phyloP scores from a whole-genome alignment of 2,113 vertebrate genomes.

The Mugil cephalus region DNA sequence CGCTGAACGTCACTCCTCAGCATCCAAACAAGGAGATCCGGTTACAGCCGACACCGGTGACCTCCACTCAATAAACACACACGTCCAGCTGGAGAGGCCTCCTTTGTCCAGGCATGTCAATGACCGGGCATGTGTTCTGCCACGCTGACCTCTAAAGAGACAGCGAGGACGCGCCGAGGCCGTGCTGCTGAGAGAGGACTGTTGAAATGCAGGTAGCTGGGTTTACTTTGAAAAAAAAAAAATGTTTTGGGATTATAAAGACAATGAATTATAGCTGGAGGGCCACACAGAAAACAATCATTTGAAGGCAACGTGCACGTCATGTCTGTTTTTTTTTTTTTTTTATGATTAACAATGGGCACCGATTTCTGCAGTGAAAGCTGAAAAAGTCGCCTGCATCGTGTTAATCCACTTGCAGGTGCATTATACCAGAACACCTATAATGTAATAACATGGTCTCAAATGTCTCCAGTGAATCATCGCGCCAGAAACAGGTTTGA shows the following conservation, averaged over 20 bases:
- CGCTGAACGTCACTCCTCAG: conserved; percentile 56
- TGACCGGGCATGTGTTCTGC: conserved; percentile 37
- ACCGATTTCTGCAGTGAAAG: background rate
- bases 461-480: background rate
- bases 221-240: conserved; percentile 16
- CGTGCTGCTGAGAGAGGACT: background rate
- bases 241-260: background rate
- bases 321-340: no score
- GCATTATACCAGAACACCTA: background rate
- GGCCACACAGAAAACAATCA: background rate
- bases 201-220: conserved; percentile 9
- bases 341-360: no score
- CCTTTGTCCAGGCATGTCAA: conserved; percentile 52
- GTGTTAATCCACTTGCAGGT: background rate
- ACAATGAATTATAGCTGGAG: conserved; percentile 19
- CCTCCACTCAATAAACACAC: conserved; percentile 35
- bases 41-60: conserved; percentile 49
- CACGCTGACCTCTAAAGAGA: conserved; percentile 38
- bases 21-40: conserved; percentile 49
- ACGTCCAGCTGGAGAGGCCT: conserved; percentile 42
- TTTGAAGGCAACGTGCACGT: background rate
- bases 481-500: background rate
- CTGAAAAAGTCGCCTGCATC: background rate
- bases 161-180: background rate
- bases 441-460: background rate